Evolutionary conservation across 2,888 invertebrate species (phyloP).

Genomic region (Galeopsomyia nigrocyanea): DNA sequence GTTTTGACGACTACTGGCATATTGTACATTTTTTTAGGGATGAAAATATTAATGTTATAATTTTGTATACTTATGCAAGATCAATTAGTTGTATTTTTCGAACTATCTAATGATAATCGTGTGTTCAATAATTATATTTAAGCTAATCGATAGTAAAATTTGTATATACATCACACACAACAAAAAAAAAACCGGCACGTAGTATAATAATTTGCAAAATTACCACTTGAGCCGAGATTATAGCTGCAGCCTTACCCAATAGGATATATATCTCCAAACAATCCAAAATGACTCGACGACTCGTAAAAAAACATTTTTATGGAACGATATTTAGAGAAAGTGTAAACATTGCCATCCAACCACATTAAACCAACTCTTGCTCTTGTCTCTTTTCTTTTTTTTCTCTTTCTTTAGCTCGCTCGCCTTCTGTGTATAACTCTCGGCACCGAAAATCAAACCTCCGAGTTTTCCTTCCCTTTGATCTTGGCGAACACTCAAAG

Average conservation of each 20-base stretch:
- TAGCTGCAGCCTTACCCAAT: constrained; percentile 2
- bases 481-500: constrained; percentile 12
- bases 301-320: constrained; percentile 40
- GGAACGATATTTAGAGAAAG: constrained; percentile 44
- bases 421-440: background rate
- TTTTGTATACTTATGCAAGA: no score
- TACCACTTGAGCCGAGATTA: constrained; percentile 15
- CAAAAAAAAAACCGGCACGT: constrained; percentile 5
- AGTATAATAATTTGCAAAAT: constrained; percentile 36
- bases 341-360: constrained; percentile 40
- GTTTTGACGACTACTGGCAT: background rate
- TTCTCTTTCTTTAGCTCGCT: background rate
- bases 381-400: background rate
- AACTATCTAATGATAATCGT: no score
- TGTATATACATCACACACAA: constrained; percentile 1
- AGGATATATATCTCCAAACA: constrained; percentile 27
- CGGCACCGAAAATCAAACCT: background rate
- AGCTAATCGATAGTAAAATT: no score
- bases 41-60: no score
- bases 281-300: constrained; percentile 19
- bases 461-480: constrained; percentile 15
- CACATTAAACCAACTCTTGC: constrained; percentile 3
- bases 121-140: no score
- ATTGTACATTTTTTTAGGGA: no score
- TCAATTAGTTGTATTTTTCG: no score